These are phyloP conservation scores for Drosophila leonis DNA, from an alignment of 2,888 invertebrate species.

Conservation along the genomic window DNA sequence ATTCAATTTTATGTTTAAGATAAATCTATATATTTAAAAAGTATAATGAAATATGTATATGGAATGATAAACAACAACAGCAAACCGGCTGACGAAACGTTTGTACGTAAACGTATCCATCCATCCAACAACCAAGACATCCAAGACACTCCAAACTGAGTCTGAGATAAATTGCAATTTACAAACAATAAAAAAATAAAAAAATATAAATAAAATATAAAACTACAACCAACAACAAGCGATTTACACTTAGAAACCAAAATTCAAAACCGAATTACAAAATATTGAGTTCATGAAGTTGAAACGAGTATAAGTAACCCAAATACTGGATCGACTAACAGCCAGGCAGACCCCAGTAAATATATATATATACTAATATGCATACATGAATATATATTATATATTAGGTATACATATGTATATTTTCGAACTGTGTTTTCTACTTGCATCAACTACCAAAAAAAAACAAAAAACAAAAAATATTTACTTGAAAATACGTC, in stretches of 20 bases:
- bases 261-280: conserved; percentile 26
- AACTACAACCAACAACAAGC: conserved; percentile 52
- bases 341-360: conserved; percentile 64
- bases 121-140: conserved; percentile 79
- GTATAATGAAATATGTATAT: conserved; percentile 15
- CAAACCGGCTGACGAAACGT: conserved; percentile 64
- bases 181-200: conserved; percentile 60
- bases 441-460: conserved; percentile 71
- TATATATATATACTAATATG: conserved; percentile 39
- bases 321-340: conserved; percentile 56
- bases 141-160: conserved; percentile 77
- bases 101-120: conserved; percentile 83
- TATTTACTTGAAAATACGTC: conserved; percentile 78
- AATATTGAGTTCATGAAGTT: conserved; percentile 23
- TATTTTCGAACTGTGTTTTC: conserved; percentile 79
- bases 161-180: conserved; percentile 81
- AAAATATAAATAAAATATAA: conserved; percentile 21
- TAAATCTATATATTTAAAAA: conserved; percentile 37
- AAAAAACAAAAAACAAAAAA: conserved; percentile 40
- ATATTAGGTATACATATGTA: conserved; percentile 69
- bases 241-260: conserved; percentile 71
- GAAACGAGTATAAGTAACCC: conserved; percentile 22
- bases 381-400: conserved; percentile 39
- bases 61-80: conserved; percentile 27
- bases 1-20: conserved; percentile 74